Evolutionary conservation across 2,888 invertebrate species (phyloP).

Genomic region (Drosophila mimica): DNA sequence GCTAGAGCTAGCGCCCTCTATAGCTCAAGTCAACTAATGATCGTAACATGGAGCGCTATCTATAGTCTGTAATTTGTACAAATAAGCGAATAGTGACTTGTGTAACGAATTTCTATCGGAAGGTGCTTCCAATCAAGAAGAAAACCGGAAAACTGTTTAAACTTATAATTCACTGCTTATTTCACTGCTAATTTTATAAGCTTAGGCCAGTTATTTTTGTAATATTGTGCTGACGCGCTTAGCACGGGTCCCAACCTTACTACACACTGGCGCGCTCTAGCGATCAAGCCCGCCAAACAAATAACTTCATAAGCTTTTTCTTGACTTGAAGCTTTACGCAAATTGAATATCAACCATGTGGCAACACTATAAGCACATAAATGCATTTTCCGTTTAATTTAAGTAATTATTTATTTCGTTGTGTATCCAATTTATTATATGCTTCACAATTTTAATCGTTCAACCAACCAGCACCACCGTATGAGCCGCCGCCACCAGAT

Average conservation of each 20-base stretch:
- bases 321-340: not conserved
- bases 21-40: not conserved
- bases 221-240: not conserved
- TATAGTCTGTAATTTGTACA: not conserved
- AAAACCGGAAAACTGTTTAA: not conserved
- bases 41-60: constrained; percentile 1
- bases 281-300: not conserved
- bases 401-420: constrained; percentile 26
- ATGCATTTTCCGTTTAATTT: not conserved
- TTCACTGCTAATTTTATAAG: too few species aligned
- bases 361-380: not conserved
- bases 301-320: not conserved
- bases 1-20: constrained; percentile 22
- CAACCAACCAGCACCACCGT: constrained; percentile 70
- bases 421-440: not conserved
- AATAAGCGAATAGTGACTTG: not conserved
- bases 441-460: constrained; percentile 48
- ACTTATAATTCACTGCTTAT: not conserved
- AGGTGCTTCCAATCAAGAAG: not conserved
- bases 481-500: constrained; percentile 25
- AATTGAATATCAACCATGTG: not conserved
- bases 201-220: not conserved
- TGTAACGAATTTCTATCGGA: not conserved
- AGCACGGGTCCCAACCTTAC: not conserved
- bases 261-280: not conserved